Evolutionary conservation across 2,888 invertebrate genomes (phyloP).

Genomic region (Stramonita haemastoma): DNA sequence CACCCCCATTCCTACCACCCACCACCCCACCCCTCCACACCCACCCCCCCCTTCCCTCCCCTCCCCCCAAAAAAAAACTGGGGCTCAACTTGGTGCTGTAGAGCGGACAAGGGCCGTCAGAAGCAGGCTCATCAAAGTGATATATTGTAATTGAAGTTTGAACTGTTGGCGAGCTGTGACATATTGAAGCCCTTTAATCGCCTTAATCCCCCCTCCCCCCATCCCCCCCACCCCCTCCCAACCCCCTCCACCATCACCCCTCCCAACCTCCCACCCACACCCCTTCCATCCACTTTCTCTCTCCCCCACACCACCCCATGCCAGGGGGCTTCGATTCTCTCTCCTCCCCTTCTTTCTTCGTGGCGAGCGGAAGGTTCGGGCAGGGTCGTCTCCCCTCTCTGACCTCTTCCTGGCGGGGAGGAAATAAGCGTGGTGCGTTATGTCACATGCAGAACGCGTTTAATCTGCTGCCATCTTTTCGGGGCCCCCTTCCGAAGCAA

Average conservation of each 20-base stretch:
- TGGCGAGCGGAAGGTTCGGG: conserved; percentile 42
- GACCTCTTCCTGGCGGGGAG: conserved; percentile 43
- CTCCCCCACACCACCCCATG: background rate
- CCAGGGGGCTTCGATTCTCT: conserved; percentile 39
- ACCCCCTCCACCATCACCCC: background rate
- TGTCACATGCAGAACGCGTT: conserved; percentile 52
- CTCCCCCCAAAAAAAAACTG: background rate
- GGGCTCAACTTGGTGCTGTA: background rate
- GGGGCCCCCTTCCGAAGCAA: conserved; percentile 45
- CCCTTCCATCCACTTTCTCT: background rate
- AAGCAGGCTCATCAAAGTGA: conserved; percentile 55
- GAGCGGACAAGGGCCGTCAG: conserved; percentile 48
- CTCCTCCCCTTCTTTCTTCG: conserved; percentile 38
- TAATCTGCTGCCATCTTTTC: conserved; percentile 54
- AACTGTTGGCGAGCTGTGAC: conserved; percentile 58
- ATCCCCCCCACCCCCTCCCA: background rate
- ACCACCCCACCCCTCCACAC: background rate
- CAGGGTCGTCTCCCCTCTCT: conserved; percentile 44
- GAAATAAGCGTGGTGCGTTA: conserved; percentile 50
- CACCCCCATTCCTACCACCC: background rate
- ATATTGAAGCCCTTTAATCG: conserved; percentile 56
- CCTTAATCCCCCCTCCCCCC: conserved; percentile 44
- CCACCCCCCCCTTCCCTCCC: background rate
- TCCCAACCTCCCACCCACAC: background rate
- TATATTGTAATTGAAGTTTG: conserved; percentile 60